Conservation (phyloP, 2,113 vertebrate genomes). For the Nibea albiflora region DNA sequence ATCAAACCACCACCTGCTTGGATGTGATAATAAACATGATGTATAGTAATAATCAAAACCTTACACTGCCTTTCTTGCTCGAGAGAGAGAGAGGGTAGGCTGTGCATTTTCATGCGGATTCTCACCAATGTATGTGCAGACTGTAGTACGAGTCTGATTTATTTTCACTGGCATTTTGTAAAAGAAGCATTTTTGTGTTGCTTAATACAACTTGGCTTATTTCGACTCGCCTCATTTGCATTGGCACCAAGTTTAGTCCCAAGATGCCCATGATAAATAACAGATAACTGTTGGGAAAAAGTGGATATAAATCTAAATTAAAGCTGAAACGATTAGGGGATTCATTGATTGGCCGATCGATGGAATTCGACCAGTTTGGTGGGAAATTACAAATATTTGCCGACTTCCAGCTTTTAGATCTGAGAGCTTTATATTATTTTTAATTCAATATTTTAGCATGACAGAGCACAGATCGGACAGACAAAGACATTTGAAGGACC, state of each 20-base stretch:
- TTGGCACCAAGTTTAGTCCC: not conserved
- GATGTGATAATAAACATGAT: constrained; percentile 55
- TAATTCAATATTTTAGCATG: not conserved
- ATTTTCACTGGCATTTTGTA: not conserved
- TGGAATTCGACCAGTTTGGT: not conserved
- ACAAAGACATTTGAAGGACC: not conserved
- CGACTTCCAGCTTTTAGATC: not conserved
- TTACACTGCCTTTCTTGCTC: not conserved
- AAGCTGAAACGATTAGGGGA: not conserved
- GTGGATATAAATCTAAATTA: too few relatives aligned
- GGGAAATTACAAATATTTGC: not conserved
- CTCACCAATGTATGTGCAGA: not conserved
- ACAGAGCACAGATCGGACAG: not conserved
- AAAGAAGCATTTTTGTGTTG: not conserved
- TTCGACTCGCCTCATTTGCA: not conserved
- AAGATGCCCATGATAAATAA: not conserved
- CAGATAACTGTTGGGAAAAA: not conserved
- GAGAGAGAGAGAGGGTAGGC: not conserved
- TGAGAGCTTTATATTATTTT: not conserved
- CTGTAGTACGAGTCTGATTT: not conserved
- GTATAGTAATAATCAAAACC: constrained; percentile 46
- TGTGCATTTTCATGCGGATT: not conserved
- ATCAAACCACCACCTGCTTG: constrained; percentile 31
- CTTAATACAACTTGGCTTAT: not conserved
- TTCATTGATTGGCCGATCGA: not conserved